Percentiles rank a stretch among this genome's conserved stretches.
Evolutionary conservation across 2,888 invertebrate species (phyloP).

Genomic region (Agonopterix subpropinquella): DNA sequence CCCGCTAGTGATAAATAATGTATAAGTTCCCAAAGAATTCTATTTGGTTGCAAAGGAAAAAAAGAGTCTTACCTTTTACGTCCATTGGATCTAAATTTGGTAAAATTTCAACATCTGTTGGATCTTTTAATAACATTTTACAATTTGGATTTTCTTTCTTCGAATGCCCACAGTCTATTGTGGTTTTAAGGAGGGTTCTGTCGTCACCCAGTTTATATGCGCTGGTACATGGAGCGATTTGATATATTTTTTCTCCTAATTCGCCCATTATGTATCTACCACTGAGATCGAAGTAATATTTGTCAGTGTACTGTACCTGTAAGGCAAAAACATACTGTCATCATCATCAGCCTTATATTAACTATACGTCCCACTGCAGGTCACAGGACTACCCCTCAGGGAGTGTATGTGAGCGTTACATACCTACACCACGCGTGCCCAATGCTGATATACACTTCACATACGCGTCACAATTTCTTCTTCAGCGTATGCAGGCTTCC

Average conservation of each 20-base stretch:
- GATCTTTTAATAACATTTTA: constrained; percentile 25
- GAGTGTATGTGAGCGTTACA: too few species aligned
- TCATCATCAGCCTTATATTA: too few species aligned
- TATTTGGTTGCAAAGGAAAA: too few species aligned
- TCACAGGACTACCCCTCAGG: too few species aligned
- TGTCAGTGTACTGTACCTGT: constrained; percentile 13
- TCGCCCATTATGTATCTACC: constrained; percentile 39
- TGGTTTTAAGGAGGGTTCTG: constrained; percentile 27
- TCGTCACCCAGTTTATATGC: constrained; percentile 32
- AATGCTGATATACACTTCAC: too few species aligned
- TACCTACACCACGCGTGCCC: too few species aligned
- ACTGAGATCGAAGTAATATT: constrained; percentile 38
- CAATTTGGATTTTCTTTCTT: constrained; percentile 26
- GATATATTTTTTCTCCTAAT: constrained; percentile 38
- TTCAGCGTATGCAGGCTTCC: too few species aligned
- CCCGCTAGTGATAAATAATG: too few species aligned
- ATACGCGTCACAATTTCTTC: too few species aligned
- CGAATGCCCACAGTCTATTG: constrained; percentile 43
- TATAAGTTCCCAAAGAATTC: too few species aligned
- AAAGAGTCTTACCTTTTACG: constrained; percentile 25
- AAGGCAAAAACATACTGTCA: too few species aligned
- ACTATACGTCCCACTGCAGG: too few species aligned
- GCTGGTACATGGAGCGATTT: constrained; percentile 42
- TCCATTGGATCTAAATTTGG: constrained; percentile 28
- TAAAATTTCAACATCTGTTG: constrained; percentile 22